A percentile compares a stretch with the other conserved stretches of the same genome.
These are phyloP conservation scores for Macrophya alboannulata DNA, from an alignment of 2,888 invertebrate species.

Conservation along the genomic window DNA sequence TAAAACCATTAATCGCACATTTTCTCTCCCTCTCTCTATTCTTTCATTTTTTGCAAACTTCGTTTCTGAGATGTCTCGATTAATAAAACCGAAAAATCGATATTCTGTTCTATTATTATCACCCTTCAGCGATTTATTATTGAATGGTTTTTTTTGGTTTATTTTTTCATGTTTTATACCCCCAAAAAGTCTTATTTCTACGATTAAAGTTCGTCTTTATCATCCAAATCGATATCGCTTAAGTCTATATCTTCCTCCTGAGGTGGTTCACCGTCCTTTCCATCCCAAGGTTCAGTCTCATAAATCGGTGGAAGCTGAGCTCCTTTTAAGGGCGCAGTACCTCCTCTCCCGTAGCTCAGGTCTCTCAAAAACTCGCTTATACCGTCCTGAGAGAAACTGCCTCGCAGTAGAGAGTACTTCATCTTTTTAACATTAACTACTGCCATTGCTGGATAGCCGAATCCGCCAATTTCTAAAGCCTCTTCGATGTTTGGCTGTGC, in stretches of 20 bases:
- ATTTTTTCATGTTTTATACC: background rate
- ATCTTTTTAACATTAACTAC: slow-evolving; percentile 98
- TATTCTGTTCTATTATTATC: background rate
- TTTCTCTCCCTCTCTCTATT: too few relatives aligned
- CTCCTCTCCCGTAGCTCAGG: slow-evolving; percentile 95
- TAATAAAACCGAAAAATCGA: background rate
- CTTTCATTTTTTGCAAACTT: background rate
- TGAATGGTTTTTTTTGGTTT: background rate
- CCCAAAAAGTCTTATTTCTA: slow-evolving; percentile 43
- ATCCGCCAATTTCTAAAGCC: slow-evolving; percentile 96
- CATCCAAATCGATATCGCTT: slow-evolving; percentile 93
- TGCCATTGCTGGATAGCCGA: slow-evolving; percentile 99
- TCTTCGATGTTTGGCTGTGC: slow-evolving; percentile 92
- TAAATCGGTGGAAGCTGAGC: slow-evolving; percentile 89
- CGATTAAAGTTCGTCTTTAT: slow-evolving; percentile 88
- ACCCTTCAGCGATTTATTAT: background rate
- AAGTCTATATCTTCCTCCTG: slow-evolving; percentile 95
- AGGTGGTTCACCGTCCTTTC: slow-evolving; percentile 94
- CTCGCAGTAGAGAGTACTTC: slow-evolving; percentile 96
- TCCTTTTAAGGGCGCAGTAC: slow-evolving; percentile 93
- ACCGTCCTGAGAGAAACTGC: slow-evolving; percentile 96
- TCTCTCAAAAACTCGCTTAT: slow-evolving; percentile 98
- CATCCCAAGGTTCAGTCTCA: slow-evolving; percentile 93
- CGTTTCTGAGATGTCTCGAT: background rate
- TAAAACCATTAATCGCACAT: background rate